Conservation (phyloP, 2,113 vertebrate species). For the Anseranas semipalmata region DNA sequence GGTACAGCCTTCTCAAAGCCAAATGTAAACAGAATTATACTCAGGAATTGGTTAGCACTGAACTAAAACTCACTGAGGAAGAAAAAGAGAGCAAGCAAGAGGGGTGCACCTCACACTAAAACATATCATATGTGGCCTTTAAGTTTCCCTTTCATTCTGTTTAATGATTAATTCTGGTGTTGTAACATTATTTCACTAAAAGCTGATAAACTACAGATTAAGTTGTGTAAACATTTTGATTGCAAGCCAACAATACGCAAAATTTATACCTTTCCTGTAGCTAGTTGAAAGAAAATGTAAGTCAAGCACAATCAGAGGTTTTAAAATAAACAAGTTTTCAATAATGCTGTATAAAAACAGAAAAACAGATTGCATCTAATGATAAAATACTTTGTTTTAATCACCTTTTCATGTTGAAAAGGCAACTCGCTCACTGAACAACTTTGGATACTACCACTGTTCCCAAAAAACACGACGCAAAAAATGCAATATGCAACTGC, state of each 20-base stretch:
- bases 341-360: background rate
- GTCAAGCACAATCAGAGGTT: background rate
- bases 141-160: background rate
- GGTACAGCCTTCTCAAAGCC: background rate
- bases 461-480: background rate
- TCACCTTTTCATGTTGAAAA: background rate
- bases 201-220: background rate
- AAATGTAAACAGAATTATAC: background rate
- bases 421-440: background rate
- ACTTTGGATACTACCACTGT: background rate
- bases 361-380: background rate
- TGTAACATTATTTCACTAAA: background rate
- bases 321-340: background rate
- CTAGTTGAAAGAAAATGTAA: background rate
- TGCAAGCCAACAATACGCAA: background rate
- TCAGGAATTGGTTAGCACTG: background rate
- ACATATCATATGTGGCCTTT: background rate
- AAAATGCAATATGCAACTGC: background rate
- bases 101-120: background rate
- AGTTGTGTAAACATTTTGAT: background rate
- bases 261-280: background rate
- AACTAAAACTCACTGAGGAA: background rate
- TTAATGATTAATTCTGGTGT: background rate
- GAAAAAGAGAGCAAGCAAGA: background rate
- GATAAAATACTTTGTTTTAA: background rate